A percentile compares a stretch with the other conserved stretches of the same genome.
Conservation (phyloP, 2,113 vertebrate species). For the Oryzias woworae region DNA sequence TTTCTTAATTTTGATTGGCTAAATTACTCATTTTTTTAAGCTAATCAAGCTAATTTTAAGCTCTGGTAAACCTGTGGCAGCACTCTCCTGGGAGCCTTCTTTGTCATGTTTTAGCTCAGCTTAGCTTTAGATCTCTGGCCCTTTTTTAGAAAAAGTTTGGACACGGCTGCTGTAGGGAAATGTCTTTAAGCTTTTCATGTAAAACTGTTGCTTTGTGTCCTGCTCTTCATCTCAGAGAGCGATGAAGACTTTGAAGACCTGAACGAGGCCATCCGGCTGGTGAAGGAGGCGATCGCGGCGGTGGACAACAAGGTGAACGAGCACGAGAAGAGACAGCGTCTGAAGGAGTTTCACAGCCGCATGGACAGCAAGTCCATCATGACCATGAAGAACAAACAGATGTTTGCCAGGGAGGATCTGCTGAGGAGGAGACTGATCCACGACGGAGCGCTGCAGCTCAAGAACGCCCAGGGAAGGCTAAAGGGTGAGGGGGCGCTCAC, state of each 20-base stretch:
- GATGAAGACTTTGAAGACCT: conserved; percentile 85
- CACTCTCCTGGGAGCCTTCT: too few relatives aligned
- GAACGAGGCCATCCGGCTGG: conserved; percentile 81
- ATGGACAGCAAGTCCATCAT: conserved; percentile 95
- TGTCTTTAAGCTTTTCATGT: too few relatives aligned
- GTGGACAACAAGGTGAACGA: conserved; percentile 94
- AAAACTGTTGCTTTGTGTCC: neutral
- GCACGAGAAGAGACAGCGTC: conserved; percentile 88
- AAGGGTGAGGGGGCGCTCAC: conserved; percentile 79
- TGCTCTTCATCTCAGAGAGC: conserved; percentile 74
- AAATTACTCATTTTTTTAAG: too few relatives aligned
- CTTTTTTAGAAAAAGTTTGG: too few relatives aligned
- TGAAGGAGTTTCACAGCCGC: conserved; percentile 87
- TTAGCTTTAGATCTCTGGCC: too few relatives aligned
- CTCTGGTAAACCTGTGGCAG: too few relatives aligned
- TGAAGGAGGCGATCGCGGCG: conserved; percentile 87
- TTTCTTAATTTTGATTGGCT: too few relatives aligned
- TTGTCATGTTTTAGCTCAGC: too few relatives aligned
- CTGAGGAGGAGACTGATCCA: conserved; percentile 87
- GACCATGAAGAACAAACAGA: conserved; percentile 94
- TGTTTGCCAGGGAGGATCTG: conserved; percentile 93
- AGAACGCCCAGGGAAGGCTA: conserved; percentile 80
- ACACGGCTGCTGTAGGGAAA: too few relatives aligned
- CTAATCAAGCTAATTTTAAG: too few relatives aligned
- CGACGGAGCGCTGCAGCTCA: conserved; percentile 88